phyloP scores from a whole-genome alignment of 1,140 invertebrate genomes.

The Globodera ellingtonae region DNA sequence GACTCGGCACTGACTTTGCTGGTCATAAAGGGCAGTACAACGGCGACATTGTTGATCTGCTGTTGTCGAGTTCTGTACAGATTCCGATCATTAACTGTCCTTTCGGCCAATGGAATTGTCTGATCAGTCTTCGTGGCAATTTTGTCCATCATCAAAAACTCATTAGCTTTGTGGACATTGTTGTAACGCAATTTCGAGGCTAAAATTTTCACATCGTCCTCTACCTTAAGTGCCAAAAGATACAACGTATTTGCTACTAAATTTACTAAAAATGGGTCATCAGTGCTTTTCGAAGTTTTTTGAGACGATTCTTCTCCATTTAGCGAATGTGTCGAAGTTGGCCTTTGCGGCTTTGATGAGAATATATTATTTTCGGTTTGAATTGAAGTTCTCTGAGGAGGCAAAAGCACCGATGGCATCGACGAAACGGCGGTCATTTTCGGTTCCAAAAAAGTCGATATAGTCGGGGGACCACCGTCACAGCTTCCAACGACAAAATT shows the following conservation, averaged over 20 bases:
- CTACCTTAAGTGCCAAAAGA: slow-evolving; percentile 24
- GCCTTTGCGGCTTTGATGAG: neutral
- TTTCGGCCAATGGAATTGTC: neutral
- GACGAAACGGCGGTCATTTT: neutral
- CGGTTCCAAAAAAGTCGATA: neutral
- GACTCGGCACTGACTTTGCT: neutral
- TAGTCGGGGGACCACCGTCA: neutral
- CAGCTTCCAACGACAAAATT: neutral
- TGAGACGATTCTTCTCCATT: neutral
- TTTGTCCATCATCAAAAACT: slow-evolving; percentile 4
- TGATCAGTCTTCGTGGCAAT: neutral
- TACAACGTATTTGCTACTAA: neutral
- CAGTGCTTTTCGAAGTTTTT: neutral
- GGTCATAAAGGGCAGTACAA: slow-evolving; percentile 20
- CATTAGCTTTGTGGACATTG: slow-evolving; percentile 14
- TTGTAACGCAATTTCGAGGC: slow-evolving; percentile 19
- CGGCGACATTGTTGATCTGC: slow-evolving; percentile 20
- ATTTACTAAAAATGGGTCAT: slow-evolving; percentile 24
- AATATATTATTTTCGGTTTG: slow-evolving; percentile 3
- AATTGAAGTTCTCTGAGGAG: neutral
- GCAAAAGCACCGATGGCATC: neutral
- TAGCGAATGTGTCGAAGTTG: slow-evolving; percentile 18
- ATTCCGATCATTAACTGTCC: neutral
- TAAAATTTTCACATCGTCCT: slow-evolving; percentile 32
- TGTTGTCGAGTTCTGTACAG: neutral